Evolutionary conservation across 2,113 vertebrate genomes (phyloP).

Genomic region (Tupaia chinensis): DNA sequence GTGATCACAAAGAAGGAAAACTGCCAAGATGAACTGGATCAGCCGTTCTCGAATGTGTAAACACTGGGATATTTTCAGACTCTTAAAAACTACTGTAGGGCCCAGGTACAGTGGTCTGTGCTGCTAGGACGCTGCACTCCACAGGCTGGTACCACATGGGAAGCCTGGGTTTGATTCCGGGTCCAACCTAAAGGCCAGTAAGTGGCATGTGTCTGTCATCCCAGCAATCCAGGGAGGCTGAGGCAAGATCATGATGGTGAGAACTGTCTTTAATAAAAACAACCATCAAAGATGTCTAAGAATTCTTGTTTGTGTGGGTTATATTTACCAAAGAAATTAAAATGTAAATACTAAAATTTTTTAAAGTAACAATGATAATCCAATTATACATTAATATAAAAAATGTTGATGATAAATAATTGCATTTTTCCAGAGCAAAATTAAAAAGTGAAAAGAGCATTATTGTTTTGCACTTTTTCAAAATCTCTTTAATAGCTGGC

Average conservation of each 20-base stretch:
- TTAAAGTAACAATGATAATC: neutral
- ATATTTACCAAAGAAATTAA: neutral
- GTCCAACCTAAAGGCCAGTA: too few relatives aligned
- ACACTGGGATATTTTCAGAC: fast-evolving
- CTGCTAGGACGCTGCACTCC: too few relatives aligned
- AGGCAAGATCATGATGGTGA: too few relatives aligned
- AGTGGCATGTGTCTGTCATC: too few relatives aligned
- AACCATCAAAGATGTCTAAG: neutral
- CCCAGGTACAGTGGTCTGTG: too few relatives aligned
- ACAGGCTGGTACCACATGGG: too few relatives aligned
- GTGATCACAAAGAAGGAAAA: neutral
- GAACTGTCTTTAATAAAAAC: too few relatives aligned
- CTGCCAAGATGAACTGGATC: too few relatives aligned
- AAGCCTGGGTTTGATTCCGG: too few relatives aligned
- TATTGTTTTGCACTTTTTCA: neutral
- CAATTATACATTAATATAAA: neutral
- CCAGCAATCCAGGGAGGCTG: too few relatives aligned
- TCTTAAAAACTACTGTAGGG: neutral
- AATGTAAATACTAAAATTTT: neutral
- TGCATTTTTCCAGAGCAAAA: neutral
- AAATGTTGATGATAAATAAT: neutral
- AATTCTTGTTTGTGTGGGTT: neutral
- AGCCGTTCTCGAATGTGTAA: neutral
- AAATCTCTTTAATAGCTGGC: neutral
- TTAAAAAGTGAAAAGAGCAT: neutral